Percentiles rank a stretch among this genome's conserved stretches.
phyloP scores from a whole-genome alignment of 2,113 vertebrate species.

The Synodontis membranacea region DNA sequence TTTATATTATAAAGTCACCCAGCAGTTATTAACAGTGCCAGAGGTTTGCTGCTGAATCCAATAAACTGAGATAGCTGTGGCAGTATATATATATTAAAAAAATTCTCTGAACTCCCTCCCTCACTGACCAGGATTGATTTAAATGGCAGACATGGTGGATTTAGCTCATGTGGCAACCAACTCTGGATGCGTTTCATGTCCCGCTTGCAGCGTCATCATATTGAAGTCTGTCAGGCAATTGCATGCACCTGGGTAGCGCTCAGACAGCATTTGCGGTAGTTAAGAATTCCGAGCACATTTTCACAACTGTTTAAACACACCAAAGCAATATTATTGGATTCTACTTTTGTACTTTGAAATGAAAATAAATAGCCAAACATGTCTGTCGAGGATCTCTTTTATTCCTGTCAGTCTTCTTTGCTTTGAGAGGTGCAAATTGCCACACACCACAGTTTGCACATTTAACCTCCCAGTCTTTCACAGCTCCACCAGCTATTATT shows the following conservation, averaged over 20 bases:
- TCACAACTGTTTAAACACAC: constrained; percentile 59
- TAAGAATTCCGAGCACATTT: constrained; percentile 46
- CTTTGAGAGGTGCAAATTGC: constrained; percentile 63
- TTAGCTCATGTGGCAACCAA: not conserved
- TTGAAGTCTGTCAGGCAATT: constrained; percentile 9
- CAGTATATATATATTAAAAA: constrained; percentile 48
- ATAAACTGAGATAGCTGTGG: constrained; percentile 36
- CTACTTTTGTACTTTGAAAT: constrained; percentile 64
- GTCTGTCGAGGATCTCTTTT: constrained; percentile 63
- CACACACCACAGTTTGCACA: constrained; percentile 61
- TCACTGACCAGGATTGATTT: constrained; percentile 42
- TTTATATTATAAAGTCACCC: constrained; percentile 17
- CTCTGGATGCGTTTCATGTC: constrained; percentile 30
- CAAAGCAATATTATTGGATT: constrained; percentile 64
- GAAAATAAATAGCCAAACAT: constrained; percentile 67
- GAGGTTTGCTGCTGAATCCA: constrained; percentile 18
- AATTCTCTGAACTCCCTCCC: constrained; percentile 27
- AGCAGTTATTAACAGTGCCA: constrained; percentile 21
- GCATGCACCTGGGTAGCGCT: not conserved
- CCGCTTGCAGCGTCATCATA: not conserved
- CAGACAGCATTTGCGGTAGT: not conserved
- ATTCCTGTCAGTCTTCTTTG: constrained; percentile 65
- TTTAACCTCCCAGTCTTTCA: constrained; percentile 67
- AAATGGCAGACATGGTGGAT: constrained; percentile 40
- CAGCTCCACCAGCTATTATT: constrained; percentile 57